Base-by-base conservation (phyloP, 2,888 invertebrate species). In the Unio delphinus region DNA sequence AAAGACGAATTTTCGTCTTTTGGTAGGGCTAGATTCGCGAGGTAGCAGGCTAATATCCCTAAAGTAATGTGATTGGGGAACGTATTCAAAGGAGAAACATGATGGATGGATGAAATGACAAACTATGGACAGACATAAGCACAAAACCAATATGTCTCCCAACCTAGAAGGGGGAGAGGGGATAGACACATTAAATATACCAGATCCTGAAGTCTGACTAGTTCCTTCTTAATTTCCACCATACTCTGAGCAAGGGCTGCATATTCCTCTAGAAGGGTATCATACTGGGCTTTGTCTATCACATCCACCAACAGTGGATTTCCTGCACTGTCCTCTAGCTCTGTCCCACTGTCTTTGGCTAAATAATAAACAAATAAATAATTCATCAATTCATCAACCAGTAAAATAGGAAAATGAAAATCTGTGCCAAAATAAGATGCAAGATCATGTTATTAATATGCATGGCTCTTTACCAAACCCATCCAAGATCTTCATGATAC, bases 151-250 rank as follows among this genome's bases (percentile, higher is more conserved):
- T 20, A 30, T 20, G 26, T 18, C 18, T 1, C 34, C 7, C 1
- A 7, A 1, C 8, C 34, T 34, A 34, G 18, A 61, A 18, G 15
- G 15, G 28, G 17, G 15, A n/a, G 11, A 62, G 20, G 34, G 3
- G 11, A 4, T 28, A 3, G 56, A 58, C 34, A 61, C 2, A 63
- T 58, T 8, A n/a, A 0, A 66, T 83, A 74, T 64, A 88, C 88
- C 79, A 88, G 73, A 55, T 87, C 84, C 71, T 88, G 88, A 60
- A 88, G 78, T 62, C 79, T 78, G 8, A 85, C 73, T 55, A 88
- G 76, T 59, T 85, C 81, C 54, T 79, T 74, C 68, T 85, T 86
- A 34, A 86, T 84, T 34, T 80, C 77, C 28, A 76, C 78, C 80
- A 88, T 75, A 8, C 83, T 82, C 18, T 81, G 77, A 60, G 79